Evolutionary conservation across 2,797 vertebrate genomes (phyloP).

Genomic region (Neosilurus mollespiculum): DNA sequence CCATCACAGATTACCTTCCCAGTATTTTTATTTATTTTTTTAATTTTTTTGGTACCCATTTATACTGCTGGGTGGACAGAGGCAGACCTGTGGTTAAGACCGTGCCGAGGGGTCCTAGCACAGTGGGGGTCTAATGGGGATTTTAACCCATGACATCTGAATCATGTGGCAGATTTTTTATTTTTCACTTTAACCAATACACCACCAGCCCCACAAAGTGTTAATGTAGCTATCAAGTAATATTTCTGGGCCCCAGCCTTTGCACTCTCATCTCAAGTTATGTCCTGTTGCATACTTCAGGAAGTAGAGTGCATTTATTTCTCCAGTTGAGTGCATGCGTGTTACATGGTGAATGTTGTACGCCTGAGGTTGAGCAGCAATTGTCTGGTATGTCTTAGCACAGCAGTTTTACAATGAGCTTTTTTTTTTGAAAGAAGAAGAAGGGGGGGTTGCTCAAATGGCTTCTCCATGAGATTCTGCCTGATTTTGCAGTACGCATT

Average conservation of each 20-base stretch:
- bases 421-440: background rate
- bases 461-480: slow-evolving; percentile 1
- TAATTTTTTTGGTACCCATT: no score
- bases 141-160: no score
- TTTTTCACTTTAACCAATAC: no score
- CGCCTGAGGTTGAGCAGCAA: background rate
- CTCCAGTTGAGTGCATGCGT: background rate
- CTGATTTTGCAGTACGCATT: slow-evolving; percentile 18
- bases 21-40: no score
- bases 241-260: background rate
- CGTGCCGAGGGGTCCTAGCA: no score
- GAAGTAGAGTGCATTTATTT: background rate
- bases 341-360: slow-evolving; percentile 1
- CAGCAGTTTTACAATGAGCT: background rate
- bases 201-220: no score
- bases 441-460: background rate
- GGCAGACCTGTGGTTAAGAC: no score
- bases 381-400: background rate
- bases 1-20: no score
- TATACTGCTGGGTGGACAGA: no score
- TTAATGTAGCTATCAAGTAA: background rate
- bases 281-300: background rate
- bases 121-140: no score
- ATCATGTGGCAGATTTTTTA: no score
- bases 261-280: background rate